phyloP scores from a whole-genome alignment of 2,888 invertebrate species.

The Aromia moschata region DNA sequence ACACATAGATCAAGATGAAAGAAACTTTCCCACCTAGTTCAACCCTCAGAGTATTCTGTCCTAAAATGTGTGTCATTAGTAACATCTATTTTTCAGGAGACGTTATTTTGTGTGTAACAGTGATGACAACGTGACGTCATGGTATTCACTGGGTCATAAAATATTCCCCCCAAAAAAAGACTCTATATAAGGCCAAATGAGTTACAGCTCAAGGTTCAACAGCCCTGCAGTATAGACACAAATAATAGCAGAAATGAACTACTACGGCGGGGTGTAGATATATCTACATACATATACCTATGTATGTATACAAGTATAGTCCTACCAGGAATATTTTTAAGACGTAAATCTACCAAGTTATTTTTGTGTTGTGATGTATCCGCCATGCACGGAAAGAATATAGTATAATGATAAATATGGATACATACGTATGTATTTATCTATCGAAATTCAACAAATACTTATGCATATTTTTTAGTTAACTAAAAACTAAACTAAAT shows the following conservation, averaged over 20 bases:
- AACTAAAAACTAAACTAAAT: no score
- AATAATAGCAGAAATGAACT: slow-evolving; percentile 30
- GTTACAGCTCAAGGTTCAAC: slow-evolving; percentile 22
- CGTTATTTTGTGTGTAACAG: slow-evolving; percentile 24
- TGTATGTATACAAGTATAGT: no score
- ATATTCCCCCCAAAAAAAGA: not conserved
- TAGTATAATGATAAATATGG: no score
- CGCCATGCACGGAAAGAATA: no score
- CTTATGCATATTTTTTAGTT: no score
- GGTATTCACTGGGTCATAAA: slow-evolving; percentile 20
- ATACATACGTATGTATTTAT: no score
- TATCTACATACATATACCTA: no score
- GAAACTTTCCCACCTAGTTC: slow-evolving; percentile 36
- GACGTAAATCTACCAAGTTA: no score
- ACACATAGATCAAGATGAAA: slow-evolving; percentile 36
- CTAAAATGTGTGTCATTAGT: slow-evolving; percentile 44
- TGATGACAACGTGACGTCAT: slow-evolving; percentile 35
- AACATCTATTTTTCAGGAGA: slow-evolving; percentile 38
- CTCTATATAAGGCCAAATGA: slow-evolving; percentile 11
- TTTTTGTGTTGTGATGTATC: no score
- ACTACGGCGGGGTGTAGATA: slow-evolving; percentile 3
- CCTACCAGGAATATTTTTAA: no score
- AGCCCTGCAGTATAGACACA: slow-evolving; percentile 28
- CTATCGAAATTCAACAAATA: no score
- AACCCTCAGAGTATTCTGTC: slow-evolving; percentile 29